phyloP scores from a whole-genome alignment of 2,888 invertebrate species.

The Brachynemurus nebulosus region DNA sequence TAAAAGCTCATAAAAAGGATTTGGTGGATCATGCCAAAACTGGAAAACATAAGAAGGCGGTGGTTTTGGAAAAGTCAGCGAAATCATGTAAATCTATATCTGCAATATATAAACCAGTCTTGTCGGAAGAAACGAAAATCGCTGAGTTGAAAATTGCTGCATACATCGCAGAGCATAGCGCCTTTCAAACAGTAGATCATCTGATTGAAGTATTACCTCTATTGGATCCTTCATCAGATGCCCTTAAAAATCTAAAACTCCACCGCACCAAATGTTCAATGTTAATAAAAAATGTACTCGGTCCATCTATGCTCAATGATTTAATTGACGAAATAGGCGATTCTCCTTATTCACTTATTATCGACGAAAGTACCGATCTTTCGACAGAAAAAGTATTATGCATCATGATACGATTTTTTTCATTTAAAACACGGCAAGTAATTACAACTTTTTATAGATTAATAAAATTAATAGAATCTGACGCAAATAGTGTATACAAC shows the following conservation, averaged over 20 bases:
- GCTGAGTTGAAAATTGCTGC: slow-evolving; percentile 20
- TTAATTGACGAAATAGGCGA: slow-evolving; percentile 22
- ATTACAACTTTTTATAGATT: slow-evolving; percentile 18
- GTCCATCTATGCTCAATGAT: slow-evolving; percentile 20
- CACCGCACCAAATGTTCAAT: slow-evolving; percentile 21
- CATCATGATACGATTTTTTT: slow-evolving; percentile 17
- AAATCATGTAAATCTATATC: slow-evolving; percentile 11
- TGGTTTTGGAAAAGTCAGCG: slow-evolving; percentile 13
- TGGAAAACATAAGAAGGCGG: slow-evolving; percentile 19
- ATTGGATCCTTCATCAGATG: slow-evolving; percentile 17
- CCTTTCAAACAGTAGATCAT: slow-evolving; percentile 17
- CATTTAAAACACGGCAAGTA: slow-evolving; percentile 11
- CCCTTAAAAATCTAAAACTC: slow-evolving; percentile 19
- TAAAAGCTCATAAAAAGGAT: slow-evolving; percentile 21
- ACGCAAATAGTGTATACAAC: slow-evolving; percentile 12
- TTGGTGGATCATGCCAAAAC: slow-evolving; percentile 19
- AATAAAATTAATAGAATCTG: slow-evolving; percentile 14
- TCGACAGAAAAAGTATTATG: slow-evolving; percentile 7
- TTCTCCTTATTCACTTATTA: slow-evolving; percentile 18
- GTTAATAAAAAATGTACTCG: slow-evolving; percentile 23
- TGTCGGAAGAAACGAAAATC: slow-evolving; percentile 13
- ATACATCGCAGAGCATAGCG: slow-evolving; percentile 20
- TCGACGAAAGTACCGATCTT: slow-evolving; percentile 9
- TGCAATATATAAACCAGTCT: slow-evolving; percentile 8
- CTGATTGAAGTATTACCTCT: slow-evolving; percentile 15